A percentile compares a stretch with the other conserved stretches of the same genome.
Conservation (phyloP, 2,113 vertebrate genomes). For the Caranx ignobilis region DNA sequence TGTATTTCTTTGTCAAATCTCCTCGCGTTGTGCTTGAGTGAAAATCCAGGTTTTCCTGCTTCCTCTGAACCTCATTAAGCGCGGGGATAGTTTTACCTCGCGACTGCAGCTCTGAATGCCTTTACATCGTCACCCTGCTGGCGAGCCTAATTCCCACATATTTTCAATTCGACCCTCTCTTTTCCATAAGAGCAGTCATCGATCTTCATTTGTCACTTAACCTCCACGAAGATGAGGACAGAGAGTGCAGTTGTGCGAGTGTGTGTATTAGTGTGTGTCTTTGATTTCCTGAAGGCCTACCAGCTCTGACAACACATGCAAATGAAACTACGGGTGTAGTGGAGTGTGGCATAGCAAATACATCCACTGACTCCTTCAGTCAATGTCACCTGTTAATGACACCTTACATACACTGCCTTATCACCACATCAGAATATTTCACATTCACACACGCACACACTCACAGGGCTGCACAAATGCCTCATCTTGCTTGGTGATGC, state of each 20-base stretch:
- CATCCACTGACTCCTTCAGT: slow-evolving; percentile 81
- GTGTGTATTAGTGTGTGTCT: slow-evolving; percentile 65
- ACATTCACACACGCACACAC: slow-evolving; percentile 13
- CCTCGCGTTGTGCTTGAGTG: slow-evolving; percentile 60
- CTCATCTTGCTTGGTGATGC: slow-evolving; percentile 36
- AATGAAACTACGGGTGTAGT: slow-evolving; percentile 80
- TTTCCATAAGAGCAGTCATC: slow-evolving; percentile 84
- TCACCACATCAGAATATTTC: slow-evolving; percentile 60
- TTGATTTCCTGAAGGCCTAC: slow-evolving; percentile 82
- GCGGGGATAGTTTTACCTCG: slow-evolving; percentile 74
- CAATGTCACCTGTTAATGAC: slow-evolving; percentile 85
- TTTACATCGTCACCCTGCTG: slow-evolving; percentile 71
- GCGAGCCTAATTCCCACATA: slow-evolving; percentile 76
- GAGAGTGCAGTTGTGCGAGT: slow-evolving; percentile 52
- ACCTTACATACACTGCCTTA: slow-evolving; percentile 74
- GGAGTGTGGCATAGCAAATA: slow-evolving; percentile 77
- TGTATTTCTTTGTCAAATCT: slow-evolving; percentile 58
- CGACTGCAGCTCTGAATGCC: slow-evolving; percentile 60
- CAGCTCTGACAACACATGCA: slow-evolving; percentile 78
- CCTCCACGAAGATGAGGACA: slow-evolving; percentile 79
- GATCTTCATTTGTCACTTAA: slow-evolving; percentile 85
- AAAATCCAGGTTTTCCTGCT: slow-evolving; percentile 81
- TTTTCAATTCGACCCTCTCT: slow-evolving; percentile 80
- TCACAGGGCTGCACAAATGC: slow-evolving; percentile 12
- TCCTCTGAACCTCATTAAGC: slow-evolving; percentile 80